A percentile compares a stretch with the other conserved stretches of the same genome.
Evolutionary conservation across 2,888 invertebrate species (phyloP).

Genomic region (Volucella bombylans): DNA sequence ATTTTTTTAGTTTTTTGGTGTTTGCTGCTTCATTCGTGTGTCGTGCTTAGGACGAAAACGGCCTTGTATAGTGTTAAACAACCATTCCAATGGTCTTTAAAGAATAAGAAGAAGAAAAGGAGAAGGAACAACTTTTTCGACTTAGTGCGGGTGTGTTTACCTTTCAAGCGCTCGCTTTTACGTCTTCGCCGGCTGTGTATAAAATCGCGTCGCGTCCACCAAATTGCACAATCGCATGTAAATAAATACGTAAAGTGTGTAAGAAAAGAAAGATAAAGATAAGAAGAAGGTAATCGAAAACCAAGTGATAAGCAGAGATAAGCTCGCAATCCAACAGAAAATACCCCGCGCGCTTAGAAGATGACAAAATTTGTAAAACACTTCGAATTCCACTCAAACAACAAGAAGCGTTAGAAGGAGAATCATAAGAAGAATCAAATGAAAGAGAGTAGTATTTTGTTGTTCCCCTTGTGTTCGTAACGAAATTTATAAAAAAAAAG

Average conservation of each 20-base stretch:
- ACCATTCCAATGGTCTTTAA: neutral
- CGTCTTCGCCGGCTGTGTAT: conserved; percentile 25
- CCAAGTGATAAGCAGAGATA: conserved; percentile 51
- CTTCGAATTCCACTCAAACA: conserved; percentile 36
- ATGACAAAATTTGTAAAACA: conserved; percentile 59
- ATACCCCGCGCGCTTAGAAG: neutral
- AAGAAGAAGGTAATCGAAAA: neutral
- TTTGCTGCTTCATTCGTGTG: conserved; percentile 27
- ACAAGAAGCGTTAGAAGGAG: conserved; percentile 21
- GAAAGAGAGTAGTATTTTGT: conserved; percentile 34
- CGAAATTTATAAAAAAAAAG: conserved; percentile 17
- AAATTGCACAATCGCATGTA: conserved; percentile 41
- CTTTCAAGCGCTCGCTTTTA: conserved; percentile 39
- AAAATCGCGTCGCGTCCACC: conserved; percentile 20
- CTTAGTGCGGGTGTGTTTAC: conserved; percentile 73
- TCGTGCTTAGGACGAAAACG: conserved; percentile 49
- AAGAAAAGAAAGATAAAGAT: conserved; percentile 13
- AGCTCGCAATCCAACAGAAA: conserved; percentile 17
- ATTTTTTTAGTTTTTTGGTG: neutral
- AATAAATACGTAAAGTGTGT: conserved; percentile 44
- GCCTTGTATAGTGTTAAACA: conserved; percentile 63
- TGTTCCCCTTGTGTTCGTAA: conserved; percentile 49
- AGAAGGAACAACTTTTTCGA: conserved; percentile 38
- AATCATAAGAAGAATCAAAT: neutral
- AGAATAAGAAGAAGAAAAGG: conserved; percentile 20